Evolutionary conservation across 2,888 invertebrate genomes (phyloP), one percentile per base, ranked within the genome.

Genomic region (Papilio gigon): DNA sequence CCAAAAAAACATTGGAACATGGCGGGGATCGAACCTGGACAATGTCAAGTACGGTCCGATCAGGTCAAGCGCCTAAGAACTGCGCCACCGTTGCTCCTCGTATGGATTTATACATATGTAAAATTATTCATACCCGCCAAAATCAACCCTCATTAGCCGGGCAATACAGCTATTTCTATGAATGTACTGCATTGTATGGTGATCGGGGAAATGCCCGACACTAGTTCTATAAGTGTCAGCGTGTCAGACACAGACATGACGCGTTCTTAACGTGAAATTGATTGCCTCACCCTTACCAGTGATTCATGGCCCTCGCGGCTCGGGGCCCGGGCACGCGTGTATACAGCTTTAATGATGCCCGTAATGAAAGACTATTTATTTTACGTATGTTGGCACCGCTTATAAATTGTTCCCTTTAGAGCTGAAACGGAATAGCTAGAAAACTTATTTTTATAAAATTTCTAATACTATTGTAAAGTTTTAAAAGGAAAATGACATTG

Each of bases 201-300:
- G 20, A 6, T 53, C 8, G 37, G 50, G 14, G 50, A 63, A 63
- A 37, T 56, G 56, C 8, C 58, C 20, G n/a, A 20, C 12, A 65
- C 40, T 20, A 20, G 20, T 30, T 0, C 44, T 33, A n/a, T 35
- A 30, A 33, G 25, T 35, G 37, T 42, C 42, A 11, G 25, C 14
- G 17, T 27, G 33, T 65, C 27, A 27, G 20, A 11, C 12, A 27
- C 25, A 50, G n/a, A 27, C 3, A 50, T 50, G 50, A 50, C 50
- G 27, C 4, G 20, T 40, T 35, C 58, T 42, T 44, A 17, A 30
- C 56, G 40, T 44, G 58, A 65, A 33, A 58, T 42, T 58, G 44
- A 65, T 65, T 44, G 58, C 65, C 42, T 22, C 65, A 56, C 25
- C 44, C 33, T 33, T 30, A 20, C 42, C 30, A 42, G 53, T 50